These are phyloP conservation scores for Zosterops pallidus DNA, from an alignment of 2,113 vertebrate species.

Conservation along the genomic window DNA sequence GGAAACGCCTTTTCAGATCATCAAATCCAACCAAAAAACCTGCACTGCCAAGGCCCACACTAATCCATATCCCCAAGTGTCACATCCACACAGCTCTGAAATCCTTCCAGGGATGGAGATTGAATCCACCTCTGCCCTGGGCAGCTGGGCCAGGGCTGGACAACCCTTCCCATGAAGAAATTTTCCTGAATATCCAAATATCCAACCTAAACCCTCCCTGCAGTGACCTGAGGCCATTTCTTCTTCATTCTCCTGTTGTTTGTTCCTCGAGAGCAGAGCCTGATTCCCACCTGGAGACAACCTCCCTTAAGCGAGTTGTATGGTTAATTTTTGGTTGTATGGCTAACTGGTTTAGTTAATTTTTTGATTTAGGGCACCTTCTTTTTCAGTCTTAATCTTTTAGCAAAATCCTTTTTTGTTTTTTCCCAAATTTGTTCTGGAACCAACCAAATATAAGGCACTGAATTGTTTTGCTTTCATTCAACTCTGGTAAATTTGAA, in stretches of 20 bases:
- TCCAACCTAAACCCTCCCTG: neutral
- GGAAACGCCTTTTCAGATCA: neutral
- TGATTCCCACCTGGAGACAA: rapidly evolving
- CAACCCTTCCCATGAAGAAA: neutral
- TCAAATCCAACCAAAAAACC: neutral
- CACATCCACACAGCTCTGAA: rapidly evolving
- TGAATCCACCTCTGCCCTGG: neutral
- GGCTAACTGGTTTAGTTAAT: neutral
- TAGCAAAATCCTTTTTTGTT: neutral
- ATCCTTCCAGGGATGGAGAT: neutral
- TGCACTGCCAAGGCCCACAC: neutral
- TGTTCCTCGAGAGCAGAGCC: neutral
- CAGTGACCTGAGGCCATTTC: neutral
- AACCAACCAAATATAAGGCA: neutral
- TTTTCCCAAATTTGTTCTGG: neutral
- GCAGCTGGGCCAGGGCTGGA: neutral
- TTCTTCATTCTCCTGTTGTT: neutral
- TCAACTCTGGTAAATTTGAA: neutral
- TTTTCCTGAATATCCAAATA: neutral
- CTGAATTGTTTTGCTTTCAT: neutral
- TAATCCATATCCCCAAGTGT: neutral
- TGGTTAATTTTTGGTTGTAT: neutral
- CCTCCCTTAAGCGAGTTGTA: neutral
- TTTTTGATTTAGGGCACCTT: neutral
- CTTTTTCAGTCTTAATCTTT: neutral